Base-by-base conservation (phyloP, 2,113 vertebrate species). In the Tychaedon coryphoeus region DNA sequence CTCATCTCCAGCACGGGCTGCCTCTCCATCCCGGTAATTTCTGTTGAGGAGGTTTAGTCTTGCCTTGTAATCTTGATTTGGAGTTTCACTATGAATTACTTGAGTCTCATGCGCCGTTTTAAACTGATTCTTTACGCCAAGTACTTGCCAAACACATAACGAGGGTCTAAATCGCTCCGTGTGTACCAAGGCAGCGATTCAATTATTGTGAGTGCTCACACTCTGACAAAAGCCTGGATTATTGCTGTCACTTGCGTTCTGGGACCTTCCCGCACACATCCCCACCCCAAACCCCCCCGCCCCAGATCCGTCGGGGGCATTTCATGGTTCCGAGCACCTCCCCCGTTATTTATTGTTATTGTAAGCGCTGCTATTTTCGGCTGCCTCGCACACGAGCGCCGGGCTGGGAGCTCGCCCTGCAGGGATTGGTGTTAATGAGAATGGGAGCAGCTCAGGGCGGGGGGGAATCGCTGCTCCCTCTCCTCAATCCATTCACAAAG, bases 401-500 rank as follows among this genome's bases (percentile, higher is more conserved):
- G 50, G 81, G 93, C 90, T 86, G 89, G 69, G 94, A 89, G 23
- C 61, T 82, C 33, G 5, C 77, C 95, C 84, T 19, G 33, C 40
- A 22, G 82, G 78, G 93, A 92, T 94, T 77, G 88, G 86, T 58
- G 12, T 94, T 93, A 88, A 86, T 92, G 95, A 97, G 86, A 88
- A 91, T 3, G 79, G 80, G 86, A 97, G 95, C 89, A 76, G 93
- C 83, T 96, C 96, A 34, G 38, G 43, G 45, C 12, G 29, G 74
- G 33, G n/a, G 54, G 73, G 82, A 90, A 93, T 92, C 19, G 22
- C 92, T 66, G 90, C 65, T 89, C 86, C 8, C 8, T 83, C 88
- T 96, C 90, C 94, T 89, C 89, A 28, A 86, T 81, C 87, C 95
- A 94, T 93, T 93, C 92, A 96, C 86, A 96, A 95, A 96, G 84